Evolutionary conservation across 2,113 vertebrate species (phyloP), one percentile per base, ranked within the genome.

Genomic region (Porphyrio hochstetteri): DNA sequence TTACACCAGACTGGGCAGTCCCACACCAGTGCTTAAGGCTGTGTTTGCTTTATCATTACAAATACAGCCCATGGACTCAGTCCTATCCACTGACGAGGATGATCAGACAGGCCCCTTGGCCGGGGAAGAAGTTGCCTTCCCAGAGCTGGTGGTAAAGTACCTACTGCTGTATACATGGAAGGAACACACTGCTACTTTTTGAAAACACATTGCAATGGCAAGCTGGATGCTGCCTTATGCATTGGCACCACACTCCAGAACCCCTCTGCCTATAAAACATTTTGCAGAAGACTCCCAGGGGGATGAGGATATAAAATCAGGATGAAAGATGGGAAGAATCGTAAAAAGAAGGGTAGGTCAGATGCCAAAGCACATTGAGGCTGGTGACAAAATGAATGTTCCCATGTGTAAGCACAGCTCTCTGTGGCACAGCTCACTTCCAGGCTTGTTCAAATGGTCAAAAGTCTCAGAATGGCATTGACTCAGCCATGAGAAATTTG

Each of bases 331-430:
- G 24, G 72, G 82, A 96, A 93, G 38, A 93, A 68, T 75, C 27
- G 5, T 94, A 85, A 96, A 60, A 28, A 61, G 59, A 18, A 95
- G 86, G 33, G 42, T 78, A 88, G 88, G 76, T 95, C 88, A 70
- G 80, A 78, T 71, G 83, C 52, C 4, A 12, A 88, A 92, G 36
- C 24, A 33, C 68, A 69, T 40, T 75, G 53, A 84, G 53, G 17
- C 46, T 88, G 86, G 79, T 90, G 69, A 65, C 92, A 94, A 88
- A 95, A 69, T 88, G 38, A 82, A 83, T 90, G 72, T 46, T 96
- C 76, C 68, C 92, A 86, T 71, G 64, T 83, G 93, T 68, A 93
- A 90, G 80, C 60, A 36, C 9, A 86, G 11, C 14, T 90, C 44
- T 88, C 60, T 67, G 31, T 48, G 64, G 65, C 68, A 80, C 68